Evolutionary conservation across 2,888 invertebrate species (phyloP).

Genomic region (Metopia argyrocephala): DNA sequence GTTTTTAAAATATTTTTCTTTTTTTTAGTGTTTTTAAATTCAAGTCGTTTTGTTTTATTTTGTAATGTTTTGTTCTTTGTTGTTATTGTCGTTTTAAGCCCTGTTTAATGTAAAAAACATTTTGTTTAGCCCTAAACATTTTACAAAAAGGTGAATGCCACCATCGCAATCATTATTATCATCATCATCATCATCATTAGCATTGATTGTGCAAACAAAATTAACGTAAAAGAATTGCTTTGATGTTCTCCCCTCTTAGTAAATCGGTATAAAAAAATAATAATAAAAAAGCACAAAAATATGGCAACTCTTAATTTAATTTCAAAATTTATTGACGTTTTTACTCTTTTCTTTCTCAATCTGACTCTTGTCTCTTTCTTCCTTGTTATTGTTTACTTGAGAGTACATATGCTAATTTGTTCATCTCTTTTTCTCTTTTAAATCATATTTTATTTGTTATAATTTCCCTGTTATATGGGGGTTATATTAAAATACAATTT

Average conservation of each 20-base stretch:
- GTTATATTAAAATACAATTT: constrained; percentile 6
- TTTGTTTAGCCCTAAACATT: neutral
- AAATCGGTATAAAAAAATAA: neutral
- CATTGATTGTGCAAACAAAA: neutral
- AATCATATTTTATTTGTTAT: neutral
- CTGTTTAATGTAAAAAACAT: neutral
- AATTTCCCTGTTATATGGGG: neutral
- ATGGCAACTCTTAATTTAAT: neutral
- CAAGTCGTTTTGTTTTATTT: neutral
- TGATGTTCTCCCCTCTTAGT: too few relatives aligned
- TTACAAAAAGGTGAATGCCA: neutral
- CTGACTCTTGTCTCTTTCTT: neutral
- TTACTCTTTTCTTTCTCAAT: neutral
- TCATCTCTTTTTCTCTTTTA: neutral
- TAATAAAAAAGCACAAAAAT: neutral
- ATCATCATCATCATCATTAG: neutral
- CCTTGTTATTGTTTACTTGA: neutral
- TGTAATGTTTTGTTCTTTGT: too few relatives aligned
- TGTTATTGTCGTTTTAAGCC: neutral
- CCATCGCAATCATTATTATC: neutral
- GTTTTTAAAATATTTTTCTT: too few relatives aligned
- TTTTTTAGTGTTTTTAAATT: neutral
- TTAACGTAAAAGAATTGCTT: too few relatives aligned
- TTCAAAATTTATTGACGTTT: neutral
- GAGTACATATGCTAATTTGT: too few relatives aligned